These are phyloP conservation scores for Rhyacichthys aspro DNA, from an alignment of 2,797 vertebrate genomes.

Conservation along the genomic window DNA sequence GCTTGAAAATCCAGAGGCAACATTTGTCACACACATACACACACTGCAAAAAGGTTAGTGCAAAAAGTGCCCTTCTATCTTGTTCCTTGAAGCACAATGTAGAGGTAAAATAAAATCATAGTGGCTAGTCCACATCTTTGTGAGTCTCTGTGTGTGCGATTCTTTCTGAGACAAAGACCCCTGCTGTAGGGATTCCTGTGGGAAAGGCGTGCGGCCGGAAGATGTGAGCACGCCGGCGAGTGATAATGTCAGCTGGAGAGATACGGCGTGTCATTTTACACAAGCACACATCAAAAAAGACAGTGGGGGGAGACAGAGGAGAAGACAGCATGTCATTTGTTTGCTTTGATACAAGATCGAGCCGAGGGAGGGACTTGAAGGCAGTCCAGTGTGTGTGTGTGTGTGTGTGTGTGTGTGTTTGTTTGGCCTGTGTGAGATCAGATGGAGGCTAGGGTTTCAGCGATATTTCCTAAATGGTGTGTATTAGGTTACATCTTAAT, in stretches of 20 bases:
- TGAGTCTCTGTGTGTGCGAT: conserved; percentile 35
- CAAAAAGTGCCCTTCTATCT: conserved; percentile 43
- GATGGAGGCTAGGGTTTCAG: conserved; percentile 39
- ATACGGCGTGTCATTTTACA: conserved; percentile 85
- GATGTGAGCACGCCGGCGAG: conserved; percentile 81
- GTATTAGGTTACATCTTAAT: conserved; percentile 37
- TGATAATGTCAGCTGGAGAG: conserved; percentile 86
- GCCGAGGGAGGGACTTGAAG: conserved; percentile 63
- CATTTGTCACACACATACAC: conserved; percentile 13
- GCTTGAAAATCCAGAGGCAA: conserved; percentile 35
- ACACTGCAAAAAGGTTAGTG: conserved; percentile 35
- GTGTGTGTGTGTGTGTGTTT: conserved; percentile 34
- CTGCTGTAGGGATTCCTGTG: conserved; percentile 81
- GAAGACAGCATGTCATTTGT: conserved; percentile 83
- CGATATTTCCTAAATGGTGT: conserved; percentile 35
- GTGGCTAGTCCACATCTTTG: conserved; percentile 46
- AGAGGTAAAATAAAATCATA: conserved; percentile 66
- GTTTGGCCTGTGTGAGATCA: conserved; percentile 41
- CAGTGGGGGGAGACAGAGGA: conserved; percentile 59
- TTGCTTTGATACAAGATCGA: conserved; percentile 88
- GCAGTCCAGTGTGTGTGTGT: conserved; percentile 41
- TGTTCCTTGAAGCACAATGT: conserved; percentile 56
- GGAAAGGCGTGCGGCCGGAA: conserved; percentile 81
- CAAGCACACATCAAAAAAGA: conserved; percentile 80
- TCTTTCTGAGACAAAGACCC: conserved; percentile 83